phyloP scores from a whole-genome alignment of 2,888 invertebrate species.

The Cheilosia impressa region DNA sequence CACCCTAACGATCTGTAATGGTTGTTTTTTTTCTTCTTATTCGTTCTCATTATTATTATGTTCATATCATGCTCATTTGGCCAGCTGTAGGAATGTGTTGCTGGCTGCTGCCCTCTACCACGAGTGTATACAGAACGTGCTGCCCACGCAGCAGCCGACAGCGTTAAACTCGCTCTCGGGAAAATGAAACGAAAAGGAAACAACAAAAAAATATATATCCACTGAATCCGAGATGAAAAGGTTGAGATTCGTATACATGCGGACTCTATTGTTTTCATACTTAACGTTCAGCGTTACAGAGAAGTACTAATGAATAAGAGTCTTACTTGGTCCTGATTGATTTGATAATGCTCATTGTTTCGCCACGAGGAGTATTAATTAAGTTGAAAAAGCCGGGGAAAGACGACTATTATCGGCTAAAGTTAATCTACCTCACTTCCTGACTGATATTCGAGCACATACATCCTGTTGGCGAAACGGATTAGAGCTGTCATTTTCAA shows the following conservation, averaged over 20 bases:
- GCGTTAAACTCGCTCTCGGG: slow-evolving; percentile 42
- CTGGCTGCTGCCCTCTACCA: slow-evolving; percentile 24
- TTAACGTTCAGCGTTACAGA: slow-evolving; percentile 38
- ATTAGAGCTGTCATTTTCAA: too few species aligned
- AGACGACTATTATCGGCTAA: slow-evolving; percentile 31
- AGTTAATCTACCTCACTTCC: slow-evolving; percentile 48
- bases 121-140: slow-evolving; percentile 32
- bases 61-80: slow-evolving; percentile 66
- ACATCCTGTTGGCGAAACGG: too few species aligned
- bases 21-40: slow-evolving; percentile 15
- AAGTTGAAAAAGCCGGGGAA: slow-evolving; percentile 26
- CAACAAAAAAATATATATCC: slow-evolving; percentile 22
- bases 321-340: slow-evolving; percentile 67
- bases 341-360: slow-evolving; percentile 73
- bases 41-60: slow-evolving; percentile 65
- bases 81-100: slow-evolving; percentile 40
- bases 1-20: slow-evolving; percentile 72
- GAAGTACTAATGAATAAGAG: slow-evolving; percentile 58
- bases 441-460: slow-evolving; percentile 11
- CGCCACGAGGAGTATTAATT: slow-evolving; percentile 61
- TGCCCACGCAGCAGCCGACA: slow-evolving; percentile 61
- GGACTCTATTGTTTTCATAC: slow-evolving; percentile 65
- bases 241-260: slow-evolving; percentile 59
- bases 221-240: slow-evolving; percentile 57
- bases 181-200: slow-evolving; percentile 17